Base-by-base conservation (phyloP, 2,797 vertebrate genomes). In the Linurgus olivaceus region DNA sequence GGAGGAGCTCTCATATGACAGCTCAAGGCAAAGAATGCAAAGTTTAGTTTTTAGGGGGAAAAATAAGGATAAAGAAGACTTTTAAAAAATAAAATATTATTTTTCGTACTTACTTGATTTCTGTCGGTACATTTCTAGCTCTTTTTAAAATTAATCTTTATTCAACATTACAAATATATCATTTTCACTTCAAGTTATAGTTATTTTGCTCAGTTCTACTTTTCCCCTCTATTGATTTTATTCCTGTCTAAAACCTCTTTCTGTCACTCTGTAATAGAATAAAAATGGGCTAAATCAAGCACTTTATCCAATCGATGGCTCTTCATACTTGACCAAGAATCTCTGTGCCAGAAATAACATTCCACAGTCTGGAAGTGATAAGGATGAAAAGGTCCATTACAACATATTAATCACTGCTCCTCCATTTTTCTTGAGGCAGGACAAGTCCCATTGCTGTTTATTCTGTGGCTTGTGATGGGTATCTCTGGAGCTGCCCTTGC, bases 281-380 rank as follows among this genome's bases (percentile, higher is more conserved):
- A 71, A 96, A 96, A 97, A 95, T 90, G 68, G 86, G 77, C 88
- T 84, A 95, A 97, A 97, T 96, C 86, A 96, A 97, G 84, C 88
- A 96, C 89, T 93, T 91, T 78, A 90, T 91, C 92, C 95, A 94
- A 97, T 96, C 63, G 37, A 96, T 97, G 93, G 40, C 63, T 95
- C 94, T 96, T 95, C 63, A 70, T 94, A 87, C 95, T 97, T 97
- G 92, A 96, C 93, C 76, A 97, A 95, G 73, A 74, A 92, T 47
- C 82, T 92, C 86, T 84, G 88, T 92, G 95, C 97, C 94, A 97
- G 96, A 97, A 97, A 96, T 96, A 96, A 84, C 95, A 92, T 97
- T 97, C 83, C 63, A 87, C 24, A 92, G 77, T 81, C 93, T 97
- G 94, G 70, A 96, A 95, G 87, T 21, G 92, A 97, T 96, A 96